Evolutionary conservation across 2,888 invertebrate species (phyloP), one percentile per base, ranked within the genome.

Genomic region (Drosophila vallismaia): DNA sequence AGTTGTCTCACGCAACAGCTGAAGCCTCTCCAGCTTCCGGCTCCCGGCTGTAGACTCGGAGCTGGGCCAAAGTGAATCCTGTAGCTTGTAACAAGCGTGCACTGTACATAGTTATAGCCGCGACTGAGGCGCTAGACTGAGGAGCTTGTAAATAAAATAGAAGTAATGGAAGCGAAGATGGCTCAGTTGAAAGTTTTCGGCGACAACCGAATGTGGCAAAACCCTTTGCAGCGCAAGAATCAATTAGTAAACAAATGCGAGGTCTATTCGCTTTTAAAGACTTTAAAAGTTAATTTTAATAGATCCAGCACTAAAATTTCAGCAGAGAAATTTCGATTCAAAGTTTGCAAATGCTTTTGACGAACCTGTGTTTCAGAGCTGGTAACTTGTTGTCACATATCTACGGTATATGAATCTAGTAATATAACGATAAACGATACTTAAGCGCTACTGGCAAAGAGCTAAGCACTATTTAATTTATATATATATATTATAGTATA

Each of bases 1-100:
- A 56, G 91, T 93, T 76, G 92, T 94, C 31, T 93, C 93, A 68
- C 93, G 93, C 77, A 93, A 93, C 90, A 94, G 91, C 90, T 94
- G 93, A 94, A 80, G 68, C 46, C 7, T 28, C 12, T 19, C 9
- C 9, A 24, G 12, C 19, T 10, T 24, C 8, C 46, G 9, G 24
- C 44, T 46, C 24, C 7, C 9, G 36, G 5, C 29, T 12, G 42
- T 29, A 10, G n/a, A 7, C 45, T 28, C 28, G 5, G n/a, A n/a
- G 31, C 49, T 29, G 28, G 54, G 53, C 52, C n/a, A n/a, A n/a
- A n/a, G 36, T 19, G 31, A 5, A 42, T 7, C 9, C 19, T 46
- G 31, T 71, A 71, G 70, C 49, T 74, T 48, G n/a, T 83, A 86
- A 9, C 40, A 8, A 78, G 78, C 76, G 74, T 75, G 72, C 62